phyloP scores from a whole-genome alignment of 2,113 vertebrate genomes.

The Xyliphius kryptos region DNA sequence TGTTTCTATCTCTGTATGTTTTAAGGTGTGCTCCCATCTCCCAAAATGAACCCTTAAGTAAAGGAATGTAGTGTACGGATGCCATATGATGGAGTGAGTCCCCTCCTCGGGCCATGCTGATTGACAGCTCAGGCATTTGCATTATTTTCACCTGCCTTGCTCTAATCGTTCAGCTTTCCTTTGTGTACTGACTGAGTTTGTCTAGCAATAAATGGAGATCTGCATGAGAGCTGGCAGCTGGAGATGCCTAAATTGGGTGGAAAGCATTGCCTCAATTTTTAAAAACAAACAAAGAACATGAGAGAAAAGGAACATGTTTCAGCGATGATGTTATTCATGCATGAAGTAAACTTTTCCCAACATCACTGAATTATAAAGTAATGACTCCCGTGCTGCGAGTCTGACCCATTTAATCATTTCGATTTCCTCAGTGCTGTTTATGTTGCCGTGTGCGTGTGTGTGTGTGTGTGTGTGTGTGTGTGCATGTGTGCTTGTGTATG shows the following conservation, averaged over 20 bases:
- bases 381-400: slow-evolving; percentile 30
- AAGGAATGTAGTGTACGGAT: too few relatives aligned
- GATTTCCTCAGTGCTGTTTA: slow-evolving; percentile 29
- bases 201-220: too few relatives aligned
- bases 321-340: slow-evolving; percentile 18
- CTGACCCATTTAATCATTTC: slow-evolving; percentile 49
- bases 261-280: background rate
- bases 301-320: background rate
- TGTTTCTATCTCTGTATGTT: too few relatives aligned
- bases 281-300: background rate
- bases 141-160: too few relatives aligned
- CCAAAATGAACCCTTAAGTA: too few relatives aligned
- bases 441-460: background rate
- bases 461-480: background rate
- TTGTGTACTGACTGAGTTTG: background rate
- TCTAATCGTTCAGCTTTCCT: background rate
- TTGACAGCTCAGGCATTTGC: too few relatives aligned
- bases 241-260: background rate
- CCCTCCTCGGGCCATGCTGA: too few relatives aligned
- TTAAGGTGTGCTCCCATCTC: too few relatives aligned
- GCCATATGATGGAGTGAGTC: too few relatives aligned
- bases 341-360: slow-evolving; percentile 27
- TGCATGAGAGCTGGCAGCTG: background rate
- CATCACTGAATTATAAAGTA: slow-evolving; percentile 25
- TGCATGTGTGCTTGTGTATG: background rate